These are phyloP conservation scores for Atta cephalotes DNA, from an alignment of 1,140 invertebrate species.

Conservation along the genomic window DNA sequence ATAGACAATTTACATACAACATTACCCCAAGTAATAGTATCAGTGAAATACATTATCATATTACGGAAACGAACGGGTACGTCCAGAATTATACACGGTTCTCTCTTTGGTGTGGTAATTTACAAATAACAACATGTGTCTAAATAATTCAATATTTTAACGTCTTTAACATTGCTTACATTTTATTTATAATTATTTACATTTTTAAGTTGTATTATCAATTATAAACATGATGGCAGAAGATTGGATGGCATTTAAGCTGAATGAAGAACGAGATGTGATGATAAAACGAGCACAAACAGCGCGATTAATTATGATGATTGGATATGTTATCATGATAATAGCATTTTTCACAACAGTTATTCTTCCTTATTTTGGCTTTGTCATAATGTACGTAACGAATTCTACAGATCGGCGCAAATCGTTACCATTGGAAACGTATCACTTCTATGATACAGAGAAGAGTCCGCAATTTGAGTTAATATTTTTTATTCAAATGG, in stretches of 20 bases:
- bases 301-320: not conserved
- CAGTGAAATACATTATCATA: constrained; percentile 6
- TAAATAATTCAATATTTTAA: not conserved
- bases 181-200: not conserved
- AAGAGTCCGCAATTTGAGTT: constrained; percentile 33
- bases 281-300: constrained; percentile 15
- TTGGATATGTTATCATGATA: not conserved
- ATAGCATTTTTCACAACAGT: fast-evolving
- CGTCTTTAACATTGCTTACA: too few relatives aligned
- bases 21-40: not conserved
- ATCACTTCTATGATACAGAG: not conserved
- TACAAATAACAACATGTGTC: not conserved
- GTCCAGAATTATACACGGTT: not conserved
- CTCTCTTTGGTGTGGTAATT: too few relatives aligned
- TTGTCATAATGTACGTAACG: not conserved
- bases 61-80: constrained; percentile 26
- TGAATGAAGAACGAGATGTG: not conserved
- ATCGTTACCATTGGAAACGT: not conserved
- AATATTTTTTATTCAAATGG: not conserved
- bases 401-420: not conserved
- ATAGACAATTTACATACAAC: constrained; percentile 8
- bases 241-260: constrained; percentile 43
- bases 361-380: constrained; percentile 4
- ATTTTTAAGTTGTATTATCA: not conserved
- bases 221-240: constrained; percentile 43